These are phyloP conservation scores for Sebastes dallii DNA, from an alignment of 2,797 vertebrate species.

Conservation along the genomic window DNA sequence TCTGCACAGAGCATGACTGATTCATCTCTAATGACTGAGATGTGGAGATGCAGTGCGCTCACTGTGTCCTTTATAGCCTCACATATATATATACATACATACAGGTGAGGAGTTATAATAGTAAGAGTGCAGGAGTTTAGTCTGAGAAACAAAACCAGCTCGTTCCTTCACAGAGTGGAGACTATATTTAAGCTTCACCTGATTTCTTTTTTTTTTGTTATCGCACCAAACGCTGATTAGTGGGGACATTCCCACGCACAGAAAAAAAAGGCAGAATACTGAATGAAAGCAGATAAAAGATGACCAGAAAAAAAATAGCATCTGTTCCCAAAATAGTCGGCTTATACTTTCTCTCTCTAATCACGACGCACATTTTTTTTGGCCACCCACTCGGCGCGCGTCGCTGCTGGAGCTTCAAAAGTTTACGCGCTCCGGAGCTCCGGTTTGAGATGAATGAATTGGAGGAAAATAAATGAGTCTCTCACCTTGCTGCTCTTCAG, in stretches of 20 bases:
- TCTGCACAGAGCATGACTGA: neutral
- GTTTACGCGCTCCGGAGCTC: conserved; percentile 55
- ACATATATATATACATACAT: neutral
- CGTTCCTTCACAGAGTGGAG: too few relatives aligned
- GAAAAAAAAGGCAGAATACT: neutral
- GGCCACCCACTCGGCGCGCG: conserved; percentile 42
- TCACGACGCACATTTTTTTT: conserved; percentile 14
- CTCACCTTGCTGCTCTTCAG: conserved; percentile 67
- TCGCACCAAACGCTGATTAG: neutral
- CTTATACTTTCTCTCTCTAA: conserved; percentile 3
- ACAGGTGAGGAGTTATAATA: neutral
- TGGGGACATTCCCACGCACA: neutral
- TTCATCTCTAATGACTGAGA: neutral
- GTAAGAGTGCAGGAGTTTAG: neutral
- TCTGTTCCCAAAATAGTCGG: conserved; percentile 3
- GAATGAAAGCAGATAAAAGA: neutral
- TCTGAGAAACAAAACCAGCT: neutral
- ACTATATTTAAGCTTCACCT: neutral
- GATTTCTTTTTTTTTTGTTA: neutral
- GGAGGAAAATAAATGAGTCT: neutral
- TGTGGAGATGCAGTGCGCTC: conserved; percentile 5
- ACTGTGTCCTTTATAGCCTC: neutral
- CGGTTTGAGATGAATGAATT: neutral
- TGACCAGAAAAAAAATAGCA: neutral
- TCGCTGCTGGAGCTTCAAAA: conserved; percentile 54